phyloP scores from a whole-genome alignment of 2,113 vertebrate genomes.

The Theristicus caerulescens region DNA sequence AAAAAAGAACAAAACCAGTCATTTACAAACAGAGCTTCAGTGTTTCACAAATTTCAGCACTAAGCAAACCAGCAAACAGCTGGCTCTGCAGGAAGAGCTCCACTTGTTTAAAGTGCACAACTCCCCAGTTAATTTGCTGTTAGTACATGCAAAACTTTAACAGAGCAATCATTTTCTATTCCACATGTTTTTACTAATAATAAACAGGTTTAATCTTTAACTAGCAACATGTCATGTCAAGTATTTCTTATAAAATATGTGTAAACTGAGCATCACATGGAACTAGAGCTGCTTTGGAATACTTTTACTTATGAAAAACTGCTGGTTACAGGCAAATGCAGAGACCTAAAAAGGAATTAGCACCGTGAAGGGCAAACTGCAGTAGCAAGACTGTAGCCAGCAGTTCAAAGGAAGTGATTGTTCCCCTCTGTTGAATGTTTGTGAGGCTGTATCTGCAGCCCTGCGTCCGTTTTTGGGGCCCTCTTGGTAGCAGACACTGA shows the following conservation, averaged over 20 bases:
- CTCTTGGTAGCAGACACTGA: neutral
- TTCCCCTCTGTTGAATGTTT: neutral
- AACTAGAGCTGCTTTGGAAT: neutral
- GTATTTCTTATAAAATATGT: neutral
- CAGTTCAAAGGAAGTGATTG: neutral
- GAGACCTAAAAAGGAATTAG: neutral
- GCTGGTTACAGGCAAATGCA: neutral
- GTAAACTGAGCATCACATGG: neutral
- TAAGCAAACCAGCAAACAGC: neutral
- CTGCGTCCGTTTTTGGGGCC: neutral
- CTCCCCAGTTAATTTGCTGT: neutral
- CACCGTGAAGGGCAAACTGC: neutral
- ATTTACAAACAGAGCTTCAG: slow-evolving; percentile 34
- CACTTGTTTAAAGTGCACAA: neutral
- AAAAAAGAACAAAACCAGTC: neutral
- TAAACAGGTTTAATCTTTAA: neutral
- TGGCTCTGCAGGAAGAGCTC: neutral
- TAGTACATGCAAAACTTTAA: neutral
- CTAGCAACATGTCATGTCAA: neutral
- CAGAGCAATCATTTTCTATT: neutral
- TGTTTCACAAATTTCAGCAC: neutral
- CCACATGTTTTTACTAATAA: neutral
- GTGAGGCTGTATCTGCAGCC: neutral
- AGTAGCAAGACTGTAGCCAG: neutral
- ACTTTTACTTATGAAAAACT: neutral